A percentile compares a stretch with the other conserved stretches of the same genome.
Conservation (phyloP, 2,888 invertebrate genomes). For the Drosophila picticornis region DNA sequence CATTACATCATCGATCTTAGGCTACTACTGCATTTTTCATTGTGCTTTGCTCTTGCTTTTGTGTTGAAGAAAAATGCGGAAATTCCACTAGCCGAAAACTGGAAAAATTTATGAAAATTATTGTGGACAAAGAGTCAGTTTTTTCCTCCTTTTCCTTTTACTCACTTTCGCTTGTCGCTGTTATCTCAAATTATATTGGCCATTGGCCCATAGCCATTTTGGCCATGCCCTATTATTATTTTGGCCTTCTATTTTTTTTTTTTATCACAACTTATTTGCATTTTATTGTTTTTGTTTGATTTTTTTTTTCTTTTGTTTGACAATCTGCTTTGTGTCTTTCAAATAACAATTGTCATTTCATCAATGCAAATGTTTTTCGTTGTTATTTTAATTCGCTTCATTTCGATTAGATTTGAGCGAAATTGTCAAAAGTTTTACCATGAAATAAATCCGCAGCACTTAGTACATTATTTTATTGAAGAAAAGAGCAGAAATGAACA, state of each 20-base stretch:
- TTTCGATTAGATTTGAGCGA: constrained; percentile 30
- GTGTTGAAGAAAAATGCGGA: constrained; percentile 59
- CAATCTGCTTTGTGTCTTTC: constrained; percentile 32
- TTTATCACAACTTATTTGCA: constrained; percentile 43
- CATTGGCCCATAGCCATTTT: constrained; percentile 44
- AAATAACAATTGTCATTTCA: constrained; percentile 67
- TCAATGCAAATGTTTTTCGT: constrained; percentile 65
- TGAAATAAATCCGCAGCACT: neutral
- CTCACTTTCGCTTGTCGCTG: constrained; percentile 60
- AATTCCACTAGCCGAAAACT: constrained; percentile 59
- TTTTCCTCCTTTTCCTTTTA: constrained; percentile 19
- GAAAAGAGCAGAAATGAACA: neutral
- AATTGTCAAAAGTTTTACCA: constrained; percentile 25
- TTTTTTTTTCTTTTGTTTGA: neutral
- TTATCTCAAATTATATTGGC: constrained; percentile 31
- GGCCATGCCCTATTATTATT: constrained; percentile 34
- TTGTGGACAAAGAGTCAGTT: constrained; percentile 44
- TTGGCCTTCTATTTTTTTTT: constrained; percentile 27
- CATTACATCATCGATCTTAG: constrained; percentile 63
- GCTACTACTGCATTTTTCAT: constrained; percentile 46
- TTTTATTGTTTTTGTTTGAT: constrained; percentile 14
- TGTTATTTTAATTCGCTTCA: constrained; percentile 40
- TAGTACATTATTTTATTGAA: neutral
- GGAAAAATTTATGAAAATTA: constrained; percentile 76
- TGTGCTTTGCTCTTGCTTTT: constrained; percentile 12